Evolutionary conservation across 2,113 vertebrate genomes (phyloP), one percentile per base, ranked within the genome.

Genomic region (Epinephelus lanceolatus): DNA sequence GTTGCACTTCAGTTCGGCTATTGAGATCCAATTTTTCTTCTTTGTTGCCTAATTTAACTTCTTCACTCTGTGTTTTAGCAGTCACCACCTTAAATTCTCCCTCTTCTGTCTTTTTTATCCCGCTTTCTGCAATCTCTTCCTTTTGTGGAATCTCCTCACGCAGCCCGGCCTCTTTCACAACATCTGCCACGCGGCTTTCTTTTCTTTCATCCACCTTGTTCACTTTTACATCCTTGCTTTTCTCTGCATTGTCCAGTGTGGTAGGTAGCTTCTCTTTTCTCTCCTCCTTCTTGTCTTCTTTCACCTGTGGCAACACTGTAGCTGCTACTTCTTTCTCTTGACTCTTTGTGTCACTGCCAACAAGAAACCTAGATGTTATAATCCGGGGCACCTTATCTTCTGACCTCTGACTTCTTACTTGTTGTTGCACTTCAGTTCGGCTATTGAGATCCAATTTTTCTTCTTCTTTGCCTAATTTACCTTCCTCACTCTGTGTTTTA

Each of bases 261-360:
- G 81, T 91, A 40, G 52, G 93, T 93, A 83, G 37, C 71, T 87
- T 88, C 72, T 88, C 67, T 86, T 72, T 19, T 49, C 37, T 67
- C 30, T 66, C 73, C 56, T 73, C 72, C 4, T 30, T 30, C 30
- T 30, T 30, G 30, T 30, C 70, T 19, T 63, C 74, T 57, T 78
- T 77, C 17, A 66, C 30, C 59, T 47, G 65, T 33, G 62, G 25
- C 51, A 71, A 52, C 1, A 6, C 51, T 27, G 62, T 1, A 0
- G 8, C 47, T 68, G n/a, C 21, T 27, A 18, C 55, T 27, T 74
- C 42, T 51, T 33, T 51, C 86, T 57, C 55, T 17, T 27, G 52
- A 53, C 19, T 42, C n/a, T 37, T 17, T 76, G 51, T 59, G 75
- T 79, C 65, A 55, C 2, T 55, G 63, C 8, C 61, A 6, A 11